Base-by-base conservation (phyloP, 2,888 invertebrate species). In the Chymomyza caudatula region DNA sequence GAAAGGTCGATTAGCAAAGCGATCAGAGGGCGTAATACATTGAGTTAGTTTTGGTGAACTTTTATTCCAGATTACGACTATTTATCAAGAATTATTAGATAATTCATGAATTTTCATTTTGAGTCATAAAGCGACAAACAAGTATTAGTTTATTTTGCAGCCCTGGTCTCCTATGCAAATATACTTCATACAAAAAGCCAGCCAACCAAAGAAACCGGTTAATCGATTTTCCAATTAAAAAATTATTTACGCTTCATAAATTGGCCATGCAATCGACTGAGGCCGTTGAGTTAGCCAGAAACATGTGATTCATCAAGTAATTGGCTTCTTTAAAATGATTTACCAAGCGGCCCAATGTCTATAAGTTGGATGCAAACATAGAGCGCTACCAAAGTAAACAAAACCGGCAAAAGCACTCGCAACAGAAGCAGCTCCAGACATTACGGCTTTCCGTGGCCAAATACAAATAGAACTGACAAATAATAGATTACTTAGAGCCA, bases 171-270 rank as follows among this genome's bases (percentile, higher is more conserved):
- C n/a, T n/a, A n/a, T n/a, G n/a, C n/a, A n/a, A n/a, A n/a, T n/a
- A n/a, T n/a, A 37, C 11, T 37, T 37, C 11, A 3, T 37, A 2
- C 11, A 11, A 37, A 8, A 37, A 53, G 52, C 23, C 59, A 59
- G 60, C 44, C 44, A 57, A 44, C 44, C 44, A 6, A 3, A 13
- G n/a, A 17, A 82, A 85, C 81, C 74, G 83, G 83, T 85, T 65
- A 77, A 73, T 69, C 66, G 55, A 75, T 67, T 75, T 87, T 75
- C 53, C 72, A 83, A 79, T 85, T 73, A 73, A 77, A 77, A 83
- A 79, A 74, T 73, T 74, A 85, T 83, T 77, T 77, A 73, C 70
- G 65, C 63, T 25, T 58, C 65, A 73, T 77, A 79, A 83, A 73
- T 63, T 58, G 60, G 23, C 17, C 51, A 51, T 63, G 54, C 61